phyloP scores from a whole-genome alignment of 2,113 vertebrate genomes.

The Corythornis vintsioides region DNA sequence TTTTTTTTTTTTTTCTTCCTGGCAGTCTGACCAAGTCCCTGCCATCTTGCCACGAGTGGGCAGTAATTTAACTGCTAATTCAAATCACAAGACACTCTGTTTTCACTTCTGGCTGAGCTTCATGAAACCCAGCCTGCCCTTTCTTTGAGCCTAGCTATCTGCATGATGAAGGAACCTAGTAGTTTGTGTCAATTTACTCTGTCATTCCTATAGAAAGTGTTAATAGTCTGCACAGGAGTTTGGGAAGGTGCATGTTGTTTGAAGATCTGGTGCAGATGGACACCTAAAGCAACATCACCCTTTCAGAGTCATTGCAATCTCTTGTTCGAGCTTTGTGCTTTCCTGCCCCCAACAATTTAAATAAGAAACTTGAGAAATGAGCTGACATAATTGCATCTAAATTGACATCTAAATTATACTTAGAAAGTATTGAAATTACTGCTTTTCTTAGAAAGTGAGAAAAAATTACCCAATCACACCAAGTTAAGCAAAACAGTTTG shows the following conservation, averaged over 20 bases:
- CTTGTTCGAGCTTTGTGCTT: neutral
- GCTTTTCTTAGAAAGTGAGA: neutral
- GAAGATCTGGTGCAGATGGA: neutral
- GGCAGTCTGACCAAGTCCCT: neutral
- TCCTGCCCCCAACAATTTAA: neutral
- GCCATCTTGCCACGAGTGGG: slow-evolving; percentile 4
- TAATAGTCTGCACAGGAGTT: fast-evolving
- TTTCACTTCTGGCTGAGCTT: neutral
- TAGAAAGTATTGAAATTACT: neutral
- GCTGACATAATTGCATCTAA: neutral
- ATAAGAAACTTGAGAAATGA: neutral
- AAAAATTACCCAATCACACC: neutral
- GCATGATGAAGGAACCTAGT: neutral
- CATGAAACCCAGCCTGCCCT: neutral
- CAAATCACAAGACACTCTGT: neutral
- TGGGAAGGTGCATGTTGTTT: fast-evolving
- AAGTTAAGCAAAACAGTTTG: neutral
- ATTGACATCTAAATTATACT: neutral
- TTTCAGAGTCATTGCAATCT: neutral
- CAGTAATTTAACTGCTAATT: slow-evolving; percentile 23
- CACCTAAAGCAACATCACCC: neutral
- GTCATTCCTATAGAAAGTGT: neutral
- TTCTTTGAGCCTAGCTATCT: neutral
- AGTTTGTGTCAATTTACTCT: neutral
- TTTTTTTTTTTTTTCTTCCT: neutral